These are phyloP conservation scores for Vespertilio murinus DNA, from an alignment of 2,797 vertebrate species.

Conservation along the genomic window DNA sequence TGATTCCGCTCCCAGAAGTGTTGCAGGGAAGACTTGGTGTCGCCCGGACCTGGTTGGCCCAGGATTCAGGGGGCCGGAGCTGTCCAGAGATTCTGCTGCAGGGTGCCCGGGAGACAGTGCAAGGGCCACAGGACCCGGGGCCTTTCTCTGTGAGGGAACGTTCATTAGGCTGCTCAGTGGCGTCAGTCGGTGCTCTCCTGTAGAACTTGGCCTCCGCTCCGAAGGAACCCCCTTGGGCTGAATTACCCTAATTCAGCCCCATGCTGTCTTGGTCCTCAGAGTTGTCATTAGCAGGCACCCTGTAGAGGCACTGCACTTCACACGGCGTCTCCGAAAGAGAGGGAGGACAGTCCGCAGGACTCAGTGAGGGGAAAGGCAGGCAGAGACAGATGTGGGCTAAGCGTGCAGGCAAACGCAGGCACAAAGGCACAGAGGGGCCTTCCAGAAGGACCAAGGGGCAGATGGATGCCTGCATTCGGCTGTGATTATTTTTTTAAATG, in stretches of 20 bases:
- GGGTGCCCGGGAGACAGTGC: not conserved
- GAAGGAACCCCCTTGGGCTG: slow-evolving; percentile 52
- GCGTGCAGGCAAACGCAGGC: fast-evolving
- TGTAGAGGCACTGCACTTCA: slow-evolving; percentile 28
- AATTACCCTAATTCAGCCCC: slow-evolving; percentile 65
- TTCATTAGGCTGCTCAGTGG: not conserved
- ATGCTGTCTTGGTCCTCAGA: slow-evolving; percentile 44
- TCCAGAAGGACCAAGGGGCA: not conserved
- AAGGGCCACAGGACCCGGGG: fast-evolving
- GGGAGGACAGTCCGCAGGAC: slow-evolving; percentile 5
- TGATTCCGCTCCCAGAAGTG: not conserved
- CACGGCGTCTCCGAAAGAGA: not conserved
- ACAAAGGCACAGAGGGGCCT: not conserved
- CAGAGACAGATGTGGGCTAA: not conserved
- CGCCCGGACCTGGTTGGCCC: not conserved
- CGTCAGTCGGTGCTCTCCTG: not conserved
- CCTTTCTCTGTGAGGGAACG: not conserved
- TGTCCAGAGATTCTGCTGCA: not conserved
- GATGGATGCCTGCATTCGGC: too few relatives aligned
- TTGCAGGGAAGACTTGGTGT: not conserved
- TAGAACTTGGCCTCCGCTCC: not conserved
- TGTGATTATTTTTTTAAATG: not conserved
- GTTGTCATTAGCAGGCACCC: slow-evolving; percentile 52
- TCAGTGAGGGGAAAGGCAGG: not conserved
- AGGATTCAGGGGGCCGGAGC: not conserved